Conservation (phyloP, 2,888 invertebrate species). For the Sarcophaga rosellei region DNA sequence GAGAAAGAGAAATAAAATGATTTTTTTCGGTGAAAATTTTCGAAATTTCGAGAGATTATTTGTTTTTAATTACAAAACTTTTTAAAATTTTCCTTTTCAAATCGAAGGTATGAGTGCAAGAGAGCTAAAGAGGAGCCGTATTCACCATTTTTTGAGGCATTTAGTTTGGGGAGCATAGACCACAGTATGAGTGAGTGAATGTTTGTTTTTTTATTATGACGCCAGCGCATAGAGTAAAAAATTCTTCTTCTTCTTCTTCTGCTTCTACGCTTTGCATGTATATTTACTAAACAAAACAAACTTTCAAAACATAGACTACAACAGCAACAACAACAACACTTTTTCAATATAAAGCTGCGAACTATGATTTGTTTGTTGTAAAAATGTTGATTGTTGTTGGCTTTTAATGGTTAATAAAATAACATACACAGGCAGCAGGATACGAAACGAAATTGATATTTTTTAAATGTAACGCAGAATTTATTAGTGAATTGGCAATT, state of each 20-base stretch:
- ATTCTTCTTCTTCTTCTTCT: not conserved
- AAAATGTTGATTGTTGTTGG: constrained; percentile 20
- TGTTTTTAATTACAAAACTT: too few relatives aligned
- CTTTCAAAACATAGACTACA: not conserved
- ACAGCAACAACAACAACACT: not conserved
- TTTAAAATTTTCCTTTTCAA: too few relatives aligned
- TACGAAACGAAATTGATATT: constrained; percentile 58
- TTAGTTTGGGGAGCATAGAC: constrained; percentile 18
- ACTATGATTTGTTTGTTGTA: not conserved
- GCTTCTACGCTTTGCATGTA: too few relatives aligned
- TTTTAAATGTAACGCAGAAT: constrained; percentile 65
- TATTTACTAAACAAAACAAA: constrained; percentile 66
- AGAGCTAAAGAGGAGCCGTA: too few relatives aligned
- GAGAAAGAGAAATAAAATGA: too few relatives aligned
- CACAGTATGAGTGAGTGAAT: constrained; percentile 58
- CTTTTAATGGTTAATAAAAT: constrained; percentile 37
- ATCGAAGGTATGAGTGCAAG: too few relatives aligned
- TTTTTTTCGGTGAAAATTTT: too few relatives aligned
- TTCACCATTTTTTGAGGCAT: not conserved
- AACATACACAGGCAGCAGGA: constrained; percentile 57
- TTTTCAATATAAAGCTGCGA: not conserved
- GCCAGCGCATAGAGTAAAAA: constrained; percentile 68
- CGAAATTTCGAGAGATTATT: too few relatives aligned
- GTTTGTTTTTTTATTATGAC: constrained; percentile 62
- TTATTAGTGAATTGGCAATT: constrained; percentile 69